phyloP scores from a whole-genome alignment of 2,888 invertebrate species.

The Piscicola geometra region DNA sequence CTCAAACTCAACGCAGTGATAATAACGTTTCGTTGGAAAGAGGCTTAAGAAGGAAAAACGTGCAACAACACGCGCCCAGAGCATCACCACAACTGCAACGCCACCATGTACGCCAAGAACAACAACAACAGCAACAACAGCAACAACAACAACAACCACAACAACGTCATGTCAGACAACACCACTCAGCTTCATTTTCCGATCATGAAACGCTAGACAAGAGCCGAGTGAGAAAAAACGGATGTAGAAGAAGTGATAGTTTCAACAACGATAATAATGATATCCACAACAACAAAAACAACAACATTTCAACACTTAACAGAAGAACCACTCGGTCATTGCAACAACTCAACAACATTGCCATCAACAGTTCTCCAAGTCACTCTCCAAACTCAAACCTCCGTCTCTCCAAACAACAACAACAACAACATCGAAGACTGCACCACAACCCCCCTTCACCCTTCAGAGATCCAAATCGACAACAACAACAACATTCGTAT shows the following conservation, averaged over 20 bases:
- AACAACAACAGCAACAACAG: no score
- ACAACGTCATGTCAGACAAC: not conserved
- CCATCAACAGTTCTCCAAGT: constrained; percentile 6
- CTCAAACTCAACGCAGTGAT: not conserved
- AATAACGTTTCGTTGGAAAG: not conserved
- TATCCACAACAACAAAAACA: not conserved
- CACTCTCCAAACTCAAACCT: not conserved
- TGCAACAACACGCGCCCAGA: not conserved
- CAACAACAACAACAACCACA: no score
- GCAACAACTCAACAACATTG: constrained; percentile 3
- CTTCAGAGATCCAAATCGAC: not conserved
- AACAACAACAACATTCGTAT: constrained; percentile 4
- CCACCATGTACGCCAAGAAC: not conserved
- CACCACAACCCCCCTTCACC: not conserved
- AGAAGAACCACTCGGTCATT: not conserved
- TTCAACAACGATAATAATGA: not conserved
- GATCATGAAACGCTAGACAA: constrained; percentile 7
- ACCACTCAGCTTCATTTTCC: not conserved
- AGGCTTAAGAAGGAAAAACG: not conserved
- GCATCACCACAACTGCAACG: not conserved
- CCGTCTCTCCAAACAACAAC: not conserved
- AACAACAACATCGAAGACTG: not conserved
- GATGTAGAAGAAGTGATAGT: constrained; percentile 1
- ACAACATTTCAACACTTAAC: not conserved
- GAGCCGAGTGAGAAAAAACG: not conserved